Evolutionary conservation across 1,140 invertebrate genomes (phyloP), one percentile per base, ranked within the genome.

Genomic region (Drosophila takahashii): DNA sequence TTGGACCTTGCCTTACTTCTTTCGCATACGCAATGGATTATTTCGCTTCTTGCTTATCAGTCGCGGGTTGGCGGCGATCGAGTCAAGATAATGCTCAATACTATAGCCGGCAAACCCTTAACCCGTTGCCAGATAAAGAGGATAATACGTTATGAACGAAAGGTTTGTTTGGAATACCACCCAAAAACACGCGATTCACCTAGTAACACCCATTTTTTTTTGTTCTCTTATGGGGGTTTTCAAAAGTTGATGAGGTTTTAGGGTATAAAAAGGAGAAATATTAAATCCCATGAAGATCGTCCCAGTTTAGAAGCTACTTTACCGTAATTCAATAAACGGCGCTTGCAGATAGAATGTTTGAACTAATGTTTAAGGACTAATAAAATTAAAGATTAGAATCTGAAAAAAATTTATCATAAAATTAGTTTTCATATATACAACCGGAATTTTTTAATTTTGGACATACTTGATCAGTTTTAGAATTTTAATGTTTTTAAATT

Each of bases 1-100:
- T 61, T 76, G 79, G 85, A 86, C 81, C 78, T 87, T 86, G 81
- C 57, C 74, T 80, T 50, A 74, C 81, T 77, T 86, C 61, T 67
- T 73, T 61, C 54, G 59, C 22, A 61, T 66, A 54, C 15, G 79
- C 79, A 66, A 58, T 60, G 44, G 9, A 34, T 48, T 54, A 11
- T 9, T 53, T 59, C 3, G 62, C 47, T 16, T 44, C 16, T 39
- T 56, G 67, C 61, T 85, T 74, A 81, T 86, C 83, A 86, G 60
- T 48, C 34, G 18, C 10, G 11, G 11, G 44, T 39, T 50, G 11
- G 18, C 57, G 58, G 16, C 37, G 29, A 45, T 62, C 39, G 53
- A 44, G 37, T 69, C 64, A 27, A 87, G 79, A 87, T 79, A 87
- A 87, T 87, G 75, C 27, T 64, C 0, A 42, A 75, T 62, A 70